Percentiles rank a stretch among this genome's conserved stretches.
These are phyloP conservation scores for Stramonita haemastoma DNA, from an alignment of 2,888 invertebrate genomes.

Conservation along the genomic window DNA sequence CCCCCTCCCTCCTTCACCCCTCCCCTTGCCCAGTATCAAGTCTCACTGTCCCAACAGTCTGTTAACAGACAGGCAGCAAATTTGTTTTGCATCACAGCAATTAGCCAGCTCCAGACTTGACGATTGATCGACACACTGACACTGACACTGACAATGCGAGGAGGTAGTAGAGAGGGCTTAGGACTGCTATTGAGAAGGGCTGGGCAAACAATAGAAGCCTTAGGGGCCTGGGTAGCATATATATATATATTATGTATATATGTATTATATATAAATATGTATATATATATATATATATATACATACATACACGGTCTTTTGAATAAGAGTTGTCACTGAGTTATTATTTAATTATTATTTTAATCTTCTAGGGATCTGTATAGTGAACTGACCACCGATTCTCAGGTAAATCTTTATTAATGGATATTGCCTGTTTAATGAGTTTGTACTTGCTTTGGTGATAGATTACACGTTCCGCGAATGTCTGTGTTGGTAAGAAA, in stretches of 20 bases:
- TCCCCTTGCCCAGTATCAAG: no score
- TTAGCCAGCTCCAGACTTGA: neutral
- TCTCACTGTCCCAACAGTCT: no score
- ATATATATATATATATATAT: no score
- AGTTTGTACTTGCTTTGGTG: neutral
- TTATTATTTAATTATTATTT: no score
- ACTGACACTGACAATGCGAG: no score
- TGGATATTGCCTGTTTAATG: neutral
- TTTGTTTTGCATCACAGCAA: constrained; percentile 21
- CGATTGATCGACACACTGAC: neutral
- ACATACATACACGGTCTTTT: no score
- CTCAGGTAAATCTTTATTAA: neutral
- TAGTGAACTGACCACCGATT: neutral
- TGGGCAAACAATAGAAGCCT: constrained; percentile 13
- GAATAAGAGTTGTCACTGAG: neutral
- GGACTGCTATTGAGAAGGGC: neutral
- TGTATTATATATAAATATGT: no score
- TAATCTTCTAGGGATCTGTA: neutral
- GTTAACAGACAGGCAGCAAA: neutral
- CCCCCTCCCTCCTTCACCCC: neutral
- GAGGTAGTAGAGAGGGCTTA: neutral
- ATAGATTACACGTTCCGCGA: neutral
- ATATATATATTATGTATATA: no score
- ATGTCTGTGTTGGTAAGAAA: neutral
- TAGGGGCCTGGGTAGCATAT: no score